Conservation (phyloP, 2,113 vertebrate species). For the Lophius piscatorius region DNA sequence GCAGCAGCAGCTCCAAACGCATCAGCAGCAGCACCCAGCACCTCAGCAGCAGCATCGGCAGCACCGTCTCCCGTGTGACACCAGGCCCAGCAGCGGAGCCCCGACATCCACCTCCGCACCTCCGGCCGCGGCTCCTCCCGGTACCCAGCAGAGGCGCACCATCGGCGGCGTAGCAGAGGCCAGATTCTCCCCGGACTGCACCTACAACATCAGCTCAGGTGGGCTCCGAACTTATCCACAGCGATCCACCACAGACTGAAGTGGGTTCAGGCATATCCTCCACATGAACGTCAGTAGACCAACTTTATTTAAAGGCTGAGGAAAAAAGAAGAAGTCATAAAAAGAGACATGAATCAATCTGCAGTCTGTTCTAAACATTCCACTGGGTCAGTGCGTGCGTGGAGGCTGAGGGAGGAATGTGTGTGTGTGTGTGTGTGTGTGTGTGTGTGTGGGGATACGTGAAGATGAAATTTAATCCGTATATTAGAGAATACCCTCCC, state of each 20-base stretch:
- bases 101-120: constrained; percentile 80
- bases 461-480: constrained; percentile 60
- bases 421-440: constrained; percentile 59
- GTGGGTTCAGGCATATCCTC: background rate
- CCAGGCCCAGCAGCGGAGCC: constrained; percentile 81
- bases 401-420: constrained; percentile 63
- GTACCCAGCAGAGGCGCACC: constrained; percentile 72
- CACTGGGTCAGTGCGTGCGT: constrained; percentile 35
- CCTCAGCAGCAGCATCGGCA: constrained; percentile 63
- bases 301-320: too few species aligned
- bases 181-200: constrained; percentile 81
- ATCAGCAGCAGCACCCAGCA: constrained; percentile 66
- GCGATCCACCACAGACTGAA: constrained; percentile 11
- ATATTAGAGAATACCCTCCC: constrained; percentile 67
- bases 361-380: constrained; percentile 52
- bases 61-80: constrained; percentile 81
- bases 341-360: constrained; percentile 65
- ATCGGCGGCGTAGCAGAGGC: constrained; percentile 56
- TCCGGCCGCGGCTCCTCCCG: constrained; percentile 65
- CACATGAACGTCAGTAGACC: too few species aligned
- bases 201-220: constrained; percentile 90
- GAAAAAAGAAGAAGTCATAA: too few species aligned
- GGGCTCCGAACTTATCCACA: constrained; percentile 59
- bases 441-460: constrained; percentile 59
- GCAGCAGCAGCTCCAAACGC: constrained; percentile 70